A percentile compares a stretch with the other conserved stretches of the same genome.
Evolutionary conservation across 2,797 vertebrate genomes (phyloP).

Genomic region (Spheniscus humboldti): DNA sequence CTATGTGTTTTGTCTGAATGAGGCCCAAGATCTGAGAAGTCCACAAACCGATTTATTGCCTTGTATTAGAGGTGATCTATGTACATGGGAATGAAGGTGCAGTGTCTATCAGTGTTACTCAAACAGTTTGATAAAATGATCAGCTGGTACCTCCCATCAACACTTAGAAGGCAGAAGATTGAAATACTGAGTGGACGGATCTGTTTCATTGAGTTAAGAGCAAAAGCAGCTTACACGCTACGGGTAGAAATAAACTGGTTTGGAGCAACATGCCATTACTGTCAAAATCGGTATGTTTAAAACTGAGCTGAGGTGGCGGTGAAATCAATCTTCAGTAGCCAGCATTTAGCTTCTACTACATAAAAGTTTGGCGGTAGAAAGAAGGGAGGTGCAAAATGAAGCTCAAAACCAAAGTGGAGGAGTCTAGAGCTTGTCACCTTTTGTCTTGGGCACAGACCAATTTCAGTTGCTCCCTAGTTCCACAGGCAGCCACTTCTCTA

Average conservation of each 20-base stretch:
- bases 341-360: neutral
- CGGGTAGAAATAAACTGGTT: neutral
- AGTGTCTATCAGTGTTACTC: neutral
- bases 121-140: neutral
- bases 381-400: neutral
- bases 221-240: neutral
- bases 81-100: rapidly evolving
- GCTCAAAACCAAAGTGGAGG: neutral
- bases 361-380: neutral
- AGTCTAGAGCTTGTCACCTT: neutral
- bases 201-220: neutral
- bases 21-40: neutral
- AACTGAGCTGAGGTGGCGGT: neutral
- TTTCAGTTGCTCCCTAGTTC: slow-evolving; percentile 78
- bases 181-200: neutral
- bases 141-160: neutral
- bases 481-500: slow-evolving; percentile 98
- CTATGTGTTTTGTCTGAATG: neutral
- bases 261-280: neutral
- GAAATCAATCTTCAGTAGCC: neutral
- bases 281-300: neutral
- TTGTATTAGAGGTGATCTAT: neutral
- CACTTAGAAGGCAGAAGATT: neutral
- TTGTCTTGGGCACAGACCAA: neutral
- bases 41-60: neutral